These are phyloP conservation scores for Alcedo atthis DNA, from an alignment of 2,797 vertebrate genomes.

Conservation along the genomic window DNA sequence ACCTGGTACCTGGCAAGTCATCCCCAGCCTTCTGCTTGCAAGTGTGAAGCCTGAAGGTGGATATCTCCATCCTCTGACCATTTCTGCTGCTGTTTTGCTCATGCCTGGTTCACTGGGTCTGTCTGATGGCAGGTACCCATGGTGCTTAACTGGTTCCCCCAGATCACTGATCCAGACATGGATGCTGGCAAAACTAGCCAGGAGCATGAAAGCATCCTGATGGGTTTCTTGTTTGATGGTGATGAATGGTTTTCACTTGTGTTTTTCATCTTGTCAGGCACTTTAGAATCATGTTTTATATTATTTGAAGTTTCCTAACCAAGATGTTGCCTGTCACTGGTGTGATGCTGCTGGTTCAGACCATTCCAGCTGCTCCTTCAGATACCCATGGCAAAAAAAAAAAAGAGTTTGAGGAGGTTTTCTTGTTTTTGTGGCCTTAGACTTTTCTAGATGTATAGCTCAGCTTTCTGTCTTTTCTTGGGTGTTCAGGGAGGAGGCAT, in stretches of 20 bases:
- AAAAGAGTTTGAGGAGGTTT: neutral
- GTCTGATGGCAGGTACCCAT: neutral
- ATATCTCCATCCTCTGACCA: neutral
- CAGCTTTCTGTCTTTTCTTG: neutral
- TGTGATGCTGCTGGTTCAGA: neutral
- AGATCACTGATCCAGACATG: neutral
- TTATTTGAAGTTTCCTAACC: neutral
- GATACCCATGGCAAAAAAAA: fast-evolving
- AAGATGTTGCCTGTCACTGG: neutral
- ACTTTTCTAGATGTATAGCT: neutral
- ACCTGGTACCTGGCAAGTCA: neutral
- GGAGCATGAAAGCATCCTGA: neutral
- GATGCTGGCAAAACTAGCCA: neutral
- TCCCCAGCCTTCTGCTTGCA: neutral
- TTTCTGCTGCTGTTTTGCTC: neutral
- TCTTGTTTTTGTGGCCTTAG: neutral
- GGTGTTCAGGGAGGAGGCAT: neutral
- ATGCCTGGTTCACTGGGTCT: neutral
- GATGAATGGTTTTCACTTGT: fast-evolving
- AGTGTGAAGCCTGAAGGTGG: neutral
- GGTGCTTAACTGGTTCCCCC: neutral
- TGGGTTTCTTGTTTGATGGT: neutral
- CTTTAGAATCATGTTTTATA: neutral
- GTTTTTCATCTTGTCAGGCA: neutral
- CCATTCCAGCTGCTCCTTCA: fast-evolving